These are phyloP conservation scores for Ctenodactylus gundi DNA, from an alignment of 2,113 vertebrate species.

Conservation along the genomic window DNA sequence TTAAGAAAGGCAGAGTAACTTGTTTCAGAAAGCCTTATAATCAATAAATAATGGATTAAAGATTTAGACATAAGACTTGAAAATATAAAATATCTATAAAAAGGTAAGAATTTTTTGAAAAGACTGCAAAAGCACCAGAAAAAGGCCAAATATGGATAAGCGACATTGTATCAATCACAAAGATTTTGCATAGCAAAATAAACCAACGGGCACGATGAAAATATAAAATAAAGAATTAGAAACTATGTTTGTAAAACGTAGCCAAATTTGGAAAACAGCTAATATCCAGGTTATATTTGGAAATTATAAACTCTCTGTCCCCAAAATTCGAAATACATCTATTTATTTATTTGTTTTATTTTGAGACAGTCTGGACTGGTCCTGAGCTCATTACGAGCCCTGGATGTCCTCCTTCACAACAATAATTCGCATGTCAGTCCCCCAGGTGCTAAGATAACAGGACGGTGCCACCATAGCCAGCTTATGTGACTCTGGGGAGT, in stretches of 20 bases:
- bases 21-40: not conserved
- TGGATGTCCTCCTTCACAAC: too few species aligned
- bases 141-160: not conserved
- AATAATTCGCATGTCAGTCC: too few species aligned
- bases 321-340: too few species aligned
- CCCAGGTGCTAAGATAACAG: too few species aligned
- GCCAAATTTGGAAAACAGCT: not conserved
- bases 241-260: not conserved
- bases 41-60: not conserved
- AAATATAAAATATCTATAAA: not conserved
- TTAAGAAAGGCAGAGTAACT: not conserved
- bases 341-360: too few species aligned
- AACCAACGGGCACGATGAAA: not conserved
- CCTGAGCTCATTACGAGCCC: too few species aligned
- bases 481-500: too few species aligned
- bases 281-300: not conserved
- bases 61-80: not conserved
- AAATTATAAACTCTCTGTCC: too few species aligned
- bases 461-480: too few species aligned
- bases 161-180: not conserved
- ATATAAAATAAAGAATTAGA: not conserved
- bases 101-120: not conserved
- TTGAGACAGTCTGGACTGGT: too few species aligned
- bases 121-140: not conserved
- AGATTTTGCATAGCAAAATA: not conserved